phyloP scores from a whole-genome alignment of 1,140 invertebrate species.

The Euura saliciscinereae region DNA sequence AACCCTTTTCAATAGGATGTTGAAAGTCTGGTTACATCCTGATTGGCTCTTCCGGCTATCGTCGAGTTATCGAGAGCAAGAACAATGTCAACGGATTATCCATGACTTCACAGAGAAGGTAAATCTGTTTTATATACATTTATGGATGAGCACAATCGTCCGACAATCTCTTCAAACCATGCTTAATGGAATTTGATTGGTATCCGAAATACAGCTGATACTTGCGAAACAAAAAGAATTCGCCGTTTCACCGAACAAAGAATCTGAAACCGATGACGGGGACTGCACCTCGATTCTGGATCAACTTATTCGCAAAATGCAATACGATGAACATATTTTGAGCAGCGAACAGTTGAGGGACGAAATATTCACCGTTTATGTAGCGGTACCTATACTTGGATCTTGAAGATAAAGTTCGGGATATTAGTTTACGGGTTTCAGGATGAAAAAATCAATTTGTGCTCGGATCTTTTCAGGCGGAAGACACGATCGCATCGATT shows the following conservation, averaged over 20 bases:
- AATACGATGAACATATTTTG: constrained; percentile 17
- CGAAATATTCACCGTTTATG: constrained; percentile 54
- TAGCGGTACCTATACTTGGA: constrained; percentile 46
- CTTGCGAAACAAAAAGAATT: too few species aligned
- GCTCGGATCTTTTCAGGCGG: constrained; percentile 67
- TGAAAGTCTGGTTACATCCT: constrained; percentile 66
- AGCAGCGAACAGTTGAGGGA: constrained; percentile 35
- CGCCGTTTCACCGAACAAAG: not conserved
- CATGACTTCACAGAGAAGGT: too few species aligned
- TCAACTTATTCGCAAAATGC: too few species aligned
- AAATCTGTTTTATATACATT: too few species aligned
- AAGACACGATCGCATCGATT: constrained; percentile 69
- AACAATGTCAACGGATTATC: too few species aligned
- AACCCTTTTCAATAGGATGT: constrained; percentile 60
- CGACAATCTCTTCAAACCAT: constrained; percentile 46
- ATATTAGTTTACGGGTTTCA: constrained; percentile 14
- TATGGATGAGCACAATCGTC: too few species aligned
- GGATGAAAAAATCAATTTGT: not conserved
- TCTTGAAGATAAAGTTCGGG: too few species aligned
- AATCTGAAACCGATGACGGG: too few species aligned
- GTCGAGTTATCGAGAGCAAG: constrained; percentile 62
- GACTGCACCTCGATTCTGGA: constrained; percentile 28
- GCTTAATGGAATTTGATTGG: too few species aligned
- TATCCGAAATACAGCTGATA: too few species aligned
- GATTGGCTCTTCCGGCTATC: constrained; percentile 61